Evolutionary conservation across 2,113 vertebrate species (phyloP), one percentile per base, ranked within the genome.

Genomic region (Dipodomys spectabilis): DNA sequence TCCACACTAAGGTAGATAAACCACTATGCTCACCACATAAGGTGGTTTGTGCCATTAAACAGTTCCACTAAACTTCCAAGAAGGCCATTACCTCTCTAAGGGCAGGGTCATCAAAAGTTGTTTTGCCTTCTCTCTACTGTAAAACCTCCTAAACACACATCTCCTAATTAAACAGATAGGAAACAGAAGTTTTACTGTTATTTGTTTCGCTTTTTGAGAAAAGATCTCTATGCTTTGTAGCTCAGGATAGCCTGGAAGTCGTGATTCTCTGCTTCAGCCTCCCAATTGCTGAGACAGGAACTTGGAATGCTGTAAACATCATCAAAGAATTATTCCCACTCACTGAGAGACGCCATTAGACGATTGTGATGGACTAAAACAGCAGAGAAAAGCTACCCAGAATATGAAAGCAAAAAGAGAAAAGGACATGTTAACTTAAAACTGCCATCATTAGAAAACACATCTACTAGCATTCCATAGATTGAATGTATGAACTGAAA

Each of bases 301-400:
- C 13, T 57, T 2, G 53, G 15, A 57, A 57, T 57, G 49, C 10
- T 49, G 49, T 72, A 80, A 11, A 32, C 62, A 94, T 75, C 25
- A 82, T 88, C 68, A 92, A 82, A 32, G 23, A 78, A 81, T 85
- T n/a, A 95, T 92, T 87, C 23, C 13, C 57, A 74, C 45, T 80
- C 67, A 93, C 67, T 65, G 49, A 13, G 22, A 71, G 39, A 83
- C 45, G 72, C 4, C 28, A 84, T 74, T 84, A 85, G 45, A 12
- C 87, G 90, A 84, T 25, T 93, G 28, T 69, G 69, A 82, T 83
- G 39, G 72, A 32, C 72, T 83, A 49, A 83, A 88, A 30, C 32
- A 82, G 79, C 39, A 79, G 15, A 73, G 60, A 25, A 64, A 89
- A 80, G 67, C 6, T 22, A 2, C 49, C 77, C 19, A 18, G 12